These are phyloP conservation scores for Seladonia tumulorum DNA, from an alignment of 2,888 invertebrate species.

Conservation along the genomic window DNA sequence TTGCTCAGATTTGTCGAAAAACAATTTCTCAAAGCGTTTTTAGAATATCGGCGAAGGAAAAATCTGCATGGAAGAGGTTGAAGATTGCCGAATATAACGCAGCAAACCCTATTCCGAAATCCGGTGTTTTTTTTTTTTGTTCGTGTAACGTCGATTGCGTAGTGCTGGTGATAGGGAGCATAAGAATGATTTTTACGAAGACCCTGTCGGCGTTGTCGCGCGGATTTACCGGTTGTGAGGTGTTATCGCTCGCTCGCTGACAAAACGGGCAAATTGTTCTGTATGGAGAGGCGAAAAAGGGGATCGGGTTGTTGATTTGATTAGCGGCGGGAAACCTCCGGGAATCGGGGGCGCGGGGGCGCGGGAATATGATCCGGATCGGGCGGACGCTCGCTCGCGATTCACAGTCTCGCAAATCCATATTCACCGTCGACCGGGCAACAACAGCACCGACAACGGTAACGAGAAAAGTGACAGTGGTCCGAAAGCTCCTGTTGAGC, in stretches of 20 bases:
- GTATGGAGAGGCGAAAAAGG: background rate
- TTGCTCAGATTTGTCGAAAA: no score
- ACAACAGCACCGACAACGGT: slow-evolving; percentile 27
- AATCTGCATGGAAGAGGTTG: no score
- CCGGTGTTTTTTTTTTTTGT: background rate
- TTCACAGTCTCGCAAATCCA: slow-evolving; percentile 36
- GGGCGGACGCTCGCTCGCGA: slow-evolving; percentile 9
- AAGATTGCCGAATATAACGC: background rate
- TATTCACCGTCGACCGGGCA: slow-evolving; percentile 39
- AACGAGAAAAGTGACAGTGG: slow-evolving; percentile 63
- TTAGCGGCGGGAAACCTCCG: background rate
- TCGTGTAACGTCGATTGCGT: background rate
- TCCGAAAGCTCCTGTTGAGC: slow-evolving; percentile 64
- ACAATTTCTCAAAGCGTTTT: no score
- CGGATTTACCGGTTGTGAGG: background rate
- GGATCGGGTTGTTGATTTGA: slow-evolving; percentile 1
- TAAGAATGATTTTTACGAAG: background rate
- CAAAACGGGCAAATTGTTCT: slow-evolving; percentile 3
- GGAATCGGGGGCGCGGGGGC: background rate
- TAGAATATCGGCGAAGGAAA: no score
- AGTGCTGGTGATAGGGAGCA: background rate
- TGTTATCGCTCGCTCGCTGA: background rate
- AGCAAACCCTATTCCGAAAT: background rate
- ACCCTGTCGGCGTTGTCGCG: background rate
- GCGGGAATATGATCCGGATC: slow-evolving; percentile 4